A percentile compares a stretch with the other conserved stretches of the same genome.
Evolutionary conservation across 2,888 invertebrate genomes (phyloP).

Genomic region (Cheilosia impressa): DNA sequence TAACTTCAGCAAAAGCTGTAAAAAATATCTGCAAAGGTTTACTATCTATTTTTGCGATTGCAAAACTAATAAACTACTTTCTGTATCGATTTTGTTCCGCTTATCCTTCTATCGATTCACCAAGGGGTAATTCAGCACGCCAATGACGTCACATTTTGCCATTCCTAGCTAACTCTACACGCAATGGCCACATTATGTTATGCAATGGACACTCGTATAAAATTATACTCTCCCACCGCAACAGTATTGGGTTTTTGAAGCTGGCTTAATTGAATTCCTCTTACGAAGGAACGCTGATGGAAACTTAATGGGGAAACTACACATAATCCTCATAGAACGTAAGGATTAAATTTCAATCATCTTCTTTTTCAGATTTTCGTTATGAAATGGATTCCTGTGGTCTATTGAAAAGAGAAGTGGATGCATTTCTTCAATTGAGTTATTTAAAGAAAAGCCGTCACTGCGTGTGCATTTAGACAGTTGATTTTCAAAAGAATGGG

Average conservation of each 20-base stretch:
- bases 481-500: too few relatives aligned
- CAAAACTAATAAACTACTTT: slow-evolving; percentile 18
- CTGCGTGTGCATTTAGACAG: too few relatives aligned
- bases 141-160: slow-evolving; percentile 39
- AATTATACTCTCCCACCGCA: slow-evolving; percentile 3
- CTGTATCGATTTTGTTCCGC: slow-evolving; percentile 34
- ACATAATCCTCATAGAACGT: background rate
- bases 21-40: background rate
- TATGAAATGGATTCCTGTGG: slow-evolving; percentile 14
- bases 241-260: slow-evolving; percentile 19
- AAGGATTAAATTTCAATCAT: background rate
- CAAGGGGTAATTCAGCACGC: slow-evolving; percentile 44
- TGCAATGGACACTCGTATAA: slow-evolving; percentile 21
- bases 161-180: slow-evolving; percentile 50
- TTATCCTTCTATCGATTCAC: slow-evolving; percentile 53
- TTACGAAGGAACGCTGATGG: background rate
- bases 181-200: slow-evolving; percentile 37
- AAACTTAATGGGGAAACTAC: slow-evolving; percentile 29
- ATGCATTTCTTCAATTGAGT: too few relatives aligned
- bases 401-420: too few relatives aligned
- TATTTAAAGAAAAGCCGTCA: too few relatives aligned
- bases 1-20: background rate
- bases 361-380: background rate
- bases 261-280: slow-evolving; percentile 21
- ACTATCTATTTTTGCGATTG: slow-evolving; percentile 10